Conservation (phyloP, 2,797 vertebrate genomes). For the Tokudaia tokunoshimensis region DNA sequence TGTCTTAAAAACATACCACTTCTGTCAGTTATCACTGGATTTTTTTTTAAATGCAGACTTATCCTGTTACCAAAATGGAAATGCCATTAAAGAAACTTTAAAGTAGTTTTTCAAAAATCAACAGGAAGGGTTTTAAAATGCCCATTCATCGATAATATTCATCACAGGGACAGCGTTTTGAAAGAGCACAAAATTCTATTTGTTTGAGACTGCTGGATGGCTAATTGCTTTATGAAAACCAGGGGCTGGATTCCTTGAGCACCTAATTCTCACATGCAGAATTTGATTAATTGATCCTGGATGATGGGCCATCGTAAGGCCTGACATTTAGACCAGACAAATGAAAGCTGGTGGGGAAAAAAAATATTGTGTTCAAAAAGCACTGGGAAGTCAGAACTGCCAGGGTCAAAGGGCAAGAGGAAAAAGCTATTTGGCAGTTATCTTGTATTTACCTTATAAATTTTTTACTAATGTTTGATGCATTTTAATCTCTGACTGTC, state of each 20-base stretch:
- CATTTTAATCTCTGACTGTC: slow-evolving; percentile 91
- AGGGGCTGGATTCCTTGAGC: slow-evolving; percentile 16
- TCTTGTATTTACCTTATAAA: slow-evolving; percentile 90
- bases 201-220: background rate
- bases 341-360: slow-evolving; percentile 61
- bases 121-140: slow-evolving; percentile 65
- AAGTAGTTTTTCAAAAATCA: slow-evolving; percentile 71
- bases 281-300: slow-evolving; percentile 61
- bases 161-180: background rate
- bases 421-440: slow-evolving; percentile 88
- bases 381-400: slow-evolving; percentile 64
- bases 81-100: slow-evolving; percentile 72
- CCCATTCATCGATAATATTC: slow-evolving; percentile 74
- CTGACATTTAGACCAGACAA: slow-evolving; percentile 69
- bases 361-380: slow-evolving; percentile 65
- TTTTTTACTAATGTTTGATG: slow-evolving; percentile 89
- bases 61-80: slow-evolving; percentile 72
- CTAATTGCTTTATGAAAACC: slow-evolving; percentile 68
- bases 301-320: slow-evolving; percentile 26
- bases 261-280: slow-evolving; percentile 52
- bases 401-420: slow-evolving; percentile 84
- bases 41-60: slow-evolving; percentile 66
- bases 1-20: slow-evolving; percentile 78
- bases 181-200: slow-evolving; percentile 32
- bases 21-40: slow-evolving; percentile 74